A percentile compares a stretch with the other conserved stretches of the same genome.
Conservation (phyloP, 2,888 invertebrate species). For the Arenicola marina region DNA sequence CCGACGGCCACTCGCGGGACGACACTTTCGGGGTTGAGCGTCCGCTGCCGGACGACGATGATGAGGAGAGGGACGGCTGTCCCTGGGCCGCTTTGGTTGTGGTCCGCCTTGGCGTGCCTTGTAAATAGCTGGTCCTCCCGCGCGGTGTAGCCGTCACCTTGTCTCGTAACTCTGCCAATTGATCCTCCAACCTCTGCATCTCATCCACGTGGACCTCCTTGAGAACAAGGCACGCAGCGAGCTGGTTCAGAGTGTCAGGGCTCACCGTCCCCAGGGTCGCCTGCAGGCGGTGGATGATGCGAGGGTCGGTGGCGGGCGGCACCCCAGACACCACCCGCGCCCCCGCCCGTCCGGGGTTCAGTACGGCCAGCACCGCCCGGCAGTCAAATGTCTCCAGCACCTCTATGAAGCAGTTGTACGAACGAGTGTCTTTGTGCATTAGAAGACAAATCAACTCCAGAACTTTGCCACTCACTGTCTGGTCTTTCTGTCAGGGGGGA, state of each 20-base stretch:
- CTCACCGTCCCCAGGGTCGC: too few relatives aligned
- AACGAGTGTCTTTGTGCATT: conserved; percentile 27
- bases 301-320: too few relatives aligned
- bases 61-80: too few relatives aligned
- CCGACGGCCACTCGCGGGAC: too few relatives aligned
- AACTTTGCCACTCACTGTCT: conserved; percentile 27
- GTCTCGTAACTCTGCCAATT: conserved; percentile 13
- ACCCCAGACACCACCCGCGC: too few relatives aligned
- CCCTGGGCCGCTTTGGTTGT: not conserved
- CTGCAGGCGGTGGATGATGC: too few relatives aligned
- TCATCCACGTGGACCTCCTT: conserved; percentile 24
- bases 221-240: conserved; percentile 18
- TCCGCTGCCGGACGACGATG: not conserved
- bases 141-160: not conserved
- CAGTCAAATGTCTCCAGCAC: too few relatives aligned
- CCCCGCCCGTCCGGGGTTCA: not conserved
- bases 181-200: conserved; percentile 14
- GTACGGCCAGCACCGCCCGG: too few relatives aligned
- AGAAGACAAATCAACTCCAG: conserved; percentile 29
- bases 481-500: conserved; percentile 29
- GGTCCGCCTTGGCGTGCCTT: not conserved
- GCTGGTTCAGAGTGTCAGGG: too few relatives aligned
- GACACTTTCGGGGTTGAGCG: not conserved
- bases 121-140: not conserved
- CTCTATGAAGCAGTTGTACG: conserved; percentile 20